phyloP scores from a whole-genome alignment of 2,113 vertebrate genomes.

The Ammospiza caudacuta region DNA sequence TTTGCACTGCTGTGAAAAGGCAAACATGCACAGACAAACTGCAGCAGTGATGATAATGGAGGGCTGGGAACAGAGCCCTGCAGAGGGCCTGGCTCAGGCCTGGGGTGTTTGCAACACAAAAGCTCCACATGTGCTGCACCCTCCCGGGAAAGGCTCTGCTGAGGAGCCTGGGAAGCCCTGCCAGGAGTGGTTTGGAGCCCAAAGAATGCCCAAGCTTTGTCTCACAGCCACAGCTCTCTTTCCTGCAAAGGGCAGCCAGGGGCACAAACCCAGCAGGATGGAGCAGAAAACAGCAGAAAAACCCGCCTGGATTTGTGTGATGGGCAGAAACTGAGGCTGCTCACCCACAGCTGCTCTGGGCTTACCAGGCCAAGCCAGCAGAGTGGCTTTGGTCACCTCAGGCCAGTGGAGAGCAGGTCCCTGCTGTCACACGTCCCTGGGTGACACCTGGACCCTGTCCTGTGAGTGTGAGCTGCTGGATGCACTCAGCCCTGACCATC shows the following conservation, averaged over 20 bases:
- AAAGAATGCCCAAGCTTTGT: background rate
- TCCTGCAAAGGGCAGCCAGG: background rate
- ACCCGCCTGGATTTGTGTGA: background rate
- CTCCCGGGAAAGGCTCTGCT: background rate
- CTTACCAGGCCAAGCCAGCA: background rate
- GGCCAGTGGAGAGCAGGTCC: background rate
- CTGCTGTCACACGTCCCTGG: background rate
- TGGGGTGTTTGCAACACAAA: background rate
- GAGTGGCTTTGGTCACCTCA: too few species aligned
- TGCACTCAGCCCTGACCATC: background rate
- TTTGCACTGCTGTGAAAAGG: background rate
- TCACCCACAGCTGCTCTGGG: background rate
- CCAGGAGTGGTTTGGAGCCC: background rate
- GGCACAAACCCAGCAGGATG: background rate
- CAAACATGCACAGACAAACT: background rate
- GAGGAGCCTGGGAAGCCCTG: background rate
- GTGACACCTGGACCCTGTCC: background rate
- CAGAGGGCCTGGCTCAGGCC: background rate
- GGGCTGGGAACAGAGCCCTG: background rate
- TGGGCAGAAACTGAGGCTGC: background rate
- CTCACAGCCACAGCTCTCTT: background rate
- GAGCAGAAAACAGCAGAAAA: background rate
- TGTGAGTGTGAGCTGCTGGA: rapidly evolving
- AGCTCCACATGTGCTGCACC: background rate
- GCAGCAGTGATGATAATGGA: background rate